A percentile compares a stretch with the other conserved stretches of the same genome.
phyloP scores from a whole-genome alignment of 2,113 vertebrate species.

The Crotalus tigris region DNA sequence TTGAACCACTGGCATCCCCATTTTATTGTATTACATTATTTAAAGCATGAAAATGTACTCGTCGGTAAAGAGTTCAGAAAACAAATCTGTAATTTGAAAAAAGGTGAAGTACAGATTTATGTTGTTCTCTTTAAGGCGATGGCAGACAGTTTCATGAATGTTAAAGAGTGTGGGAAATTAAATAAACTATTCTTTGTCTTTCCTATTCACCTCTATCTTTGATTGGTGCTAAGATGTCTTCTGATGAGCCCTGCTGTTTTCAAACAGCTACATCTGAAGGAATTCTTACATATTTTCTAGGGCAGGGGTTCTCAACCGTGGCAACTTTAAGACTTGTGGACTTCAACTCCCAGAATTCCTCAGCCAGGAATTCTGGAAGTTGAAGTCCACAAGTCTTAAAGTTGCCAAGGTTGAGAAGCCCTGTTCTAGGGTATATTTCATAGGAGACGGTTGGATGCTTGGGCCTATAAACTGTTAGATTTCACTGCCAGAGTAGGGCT shows the following conservation, averaged over 20 bases:
- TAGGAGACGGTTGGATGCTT: background rate
- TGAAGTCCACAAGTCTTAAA: too few species aligned
- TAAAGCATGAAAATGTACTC: constrained; percentile 53
- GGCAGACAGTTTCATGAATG: constrained; percentile 20
- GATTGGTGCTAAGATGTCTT: background rate
- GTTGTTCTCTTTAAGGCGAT: constrained; percentile 17
- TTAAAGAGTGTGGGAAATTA: constrained; percentile 5
- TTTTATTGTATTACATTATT: constrained; percentile 50
- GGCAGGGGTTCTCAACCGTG: too few species aligned
- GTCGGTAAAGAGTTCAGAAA: constrained; percentile 39
- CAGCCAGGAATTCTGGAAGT: too few species aligned
- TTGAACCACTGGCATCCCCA: constrained; percentile 31
- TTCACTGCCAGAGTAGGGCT: background rate
- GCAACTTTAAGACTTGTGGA: too few species aligned
- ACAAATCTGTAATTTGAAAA: constrained; percentile 30
- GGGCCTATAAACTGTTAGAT: background rate
- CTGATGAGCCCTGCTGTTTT: background rate
- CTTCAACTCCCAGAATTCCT: too few species aligned
- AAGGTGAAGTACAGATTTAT: background rate
- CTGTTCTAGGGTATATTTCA: background rate
- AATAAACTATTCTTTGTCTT: background rate
- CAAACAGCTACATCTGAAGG: background rate
- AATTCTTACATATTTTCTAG: background rate
- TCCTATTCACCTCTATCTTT: background rate
- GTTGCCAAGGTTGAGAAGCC: too few species aligned